Conservation (phyloP, 2,797 vertebrate species). For the Calcarius lapponicus region DNA sequence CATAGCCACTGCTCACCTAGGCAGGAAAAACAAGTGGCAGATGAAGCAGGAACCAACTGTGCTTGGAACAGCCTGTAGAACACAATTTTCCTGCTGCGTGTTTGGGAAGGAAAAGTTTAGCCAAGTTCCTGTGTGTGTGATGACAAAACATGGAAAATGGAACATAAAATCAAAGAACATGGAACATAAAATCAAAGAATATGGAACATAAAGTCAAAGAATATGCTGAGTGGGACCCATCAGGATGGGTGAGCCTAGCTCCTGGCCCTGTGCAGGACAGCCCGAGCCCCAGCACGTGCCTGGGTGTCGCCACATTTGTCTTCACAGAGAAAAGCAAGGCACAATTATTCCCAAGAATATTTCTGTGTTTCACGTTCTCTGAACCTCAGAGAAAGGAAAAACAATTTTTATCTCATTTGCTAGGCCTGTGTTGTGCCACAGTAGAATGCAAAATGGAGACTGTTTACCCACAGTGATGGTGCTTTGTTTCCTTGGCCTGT, state of each 20-base stretch:
- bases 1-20: not conserved
- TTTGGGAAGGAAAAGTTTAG: not conserved
- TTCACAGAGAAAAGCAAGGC: no score
- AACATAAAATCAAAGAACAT: not conserved
- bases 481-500: no score
- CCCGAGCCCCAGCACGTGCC: fast-evolving
- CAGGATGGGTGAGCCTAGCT: fast-evolving
- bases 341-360: no score
- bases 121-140: fast-evolving
- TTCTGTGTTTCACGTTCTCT: no score
- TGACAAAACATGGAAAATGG: fast-evolving
- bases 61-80: not conserved
- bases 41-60: not conserved
- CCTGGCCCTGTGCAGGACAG: not conserved
- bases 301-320: no score
- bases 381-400: no score
- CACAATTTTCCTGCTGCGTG: not conserved
- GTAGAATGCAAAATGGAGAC: no score
- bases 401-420: no score
- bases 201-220: no score
- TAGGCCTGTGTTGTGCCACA: no score
- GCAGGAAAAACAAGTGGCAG: not conserved
- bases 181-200: not conserved
- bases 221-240: not conserved
- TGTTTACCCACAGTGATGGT: no score